Percentiles rank a stretch among this genome's conserved stretches.
phyloP scores from a whole-genome alignment of 2,113 vertebrate genomes.

The Poeciliopsis prolifica region DNA sequence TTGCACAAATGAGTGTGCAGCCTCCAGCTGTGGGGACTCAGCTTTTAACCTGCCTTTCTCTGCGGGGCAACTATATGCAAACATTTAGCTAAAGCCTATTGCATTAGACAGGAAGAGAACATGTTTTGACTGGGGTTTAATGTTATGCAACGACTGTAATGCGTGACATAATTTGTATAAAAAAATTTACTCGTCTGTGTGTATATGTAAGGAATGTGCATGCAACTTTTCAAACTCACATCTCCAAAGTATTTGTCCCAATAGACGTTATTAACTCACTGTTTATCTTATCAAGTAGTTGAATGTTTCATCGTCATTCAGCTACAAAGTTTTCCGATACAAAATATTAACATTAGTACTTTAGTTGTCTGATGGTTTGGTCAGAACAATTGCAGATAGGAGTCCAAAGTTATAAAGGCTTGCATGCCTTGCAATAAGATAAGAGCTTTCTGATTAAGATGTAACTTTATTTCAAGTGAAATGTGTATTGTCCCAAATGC shows the following conservation, averaged over 20 bases:
- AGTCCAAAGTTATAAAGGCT: neutral
- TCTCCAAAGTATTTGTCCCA: neutral
- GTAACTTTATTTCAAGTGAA: neutral
- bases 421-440: neutral
- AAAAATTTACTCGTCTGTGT: neutral
- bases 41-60: neutral
- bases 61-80: neutral
- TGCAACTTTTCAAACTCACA: neutral
- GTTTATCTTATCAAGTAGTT: neutral
- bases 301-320: too few species aligned
- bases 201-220: neutral
- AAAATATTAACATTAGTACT: too few species aligned
- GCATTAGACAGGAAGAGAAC: conserved; percentile 6
- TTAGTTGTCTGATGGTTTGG: too few species aligned
- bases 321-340: neutral
- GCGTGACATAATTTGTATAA: neutral
- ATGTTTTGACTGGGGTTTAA: conserved; percentile 13
- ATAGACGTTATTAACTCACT: neutral
- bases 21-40: neutral
- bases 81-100: too few species aligned
- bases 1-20: neutral
- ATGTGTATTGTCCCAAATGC: neutral
- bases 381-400: too few species aligned
- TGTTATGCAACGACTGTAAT: conserved; percentile 15
- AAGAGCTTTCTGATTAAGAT: neutral